Base-by-base conservation (phyloP, 2,888 invertebrate species). In the Galerucella pusilla region DNA sequence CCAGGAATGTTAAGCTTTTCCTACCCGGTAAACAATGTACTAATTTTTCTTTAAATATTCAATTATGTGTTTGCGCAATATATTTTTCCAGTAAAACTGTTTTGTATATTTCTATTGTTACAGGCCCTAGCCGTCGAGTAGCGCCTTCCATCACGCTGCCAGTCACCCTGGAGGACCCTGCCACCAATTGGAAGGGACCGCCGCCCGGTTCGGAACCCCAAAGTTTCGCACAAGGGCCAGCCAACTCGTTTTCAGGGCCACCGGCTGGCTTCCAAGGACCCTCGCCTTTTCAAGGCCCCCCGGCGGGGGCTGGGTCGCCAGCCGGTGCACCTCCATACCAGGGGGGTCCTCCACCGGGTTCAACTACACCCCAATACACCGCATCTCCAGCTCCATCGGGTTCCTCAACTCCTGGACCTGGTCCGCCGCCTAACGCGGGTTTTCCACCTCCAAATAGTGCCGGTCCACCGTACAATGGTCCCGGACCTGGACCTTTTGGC, bases 51-150 rank as follows among this genome's bases (percentile, higher is more conserved):
- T 35, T 49, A 12, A 49, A 49, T 12, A 14, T 49, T 49, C 12
- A 4, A 14, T 14, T 12, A 49, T 12, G 11, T 49, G 12, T 4
- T 49, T 11, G 49, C 14, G 49, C 14, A 49, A 14, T 49, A 63
- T 35, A 63, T 35, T 63, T 25, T 35, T 35, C 11, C 61, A 35
- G 25, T 63, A 63, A 63, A 63, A 63, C n/a, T 64, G 42, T 65
- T 46, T 65, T 65, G 20, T 65, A 45, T 60, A 2, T 59, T 59
- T 46, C 35, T 49, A 71, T 81, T 84, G 78, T 88, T 88, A 64
- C 89, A 94, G 95, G 94, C 91, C 94, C 94, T 92, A 94, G 94
- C 91, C 93, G 95, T 91, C 93, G 94, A 89, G 93, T 89, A 87
- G 89, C 89, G 86, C 90, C 91, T 91, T 85, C 90, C 91, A 88